Percentiles rank a stretch among this genome's conserved stretches.
phyloP scores from a whole-genome alignment of 1,140 invertebrate genomes.

The Gonioctena quinquepunctata region DNA sequence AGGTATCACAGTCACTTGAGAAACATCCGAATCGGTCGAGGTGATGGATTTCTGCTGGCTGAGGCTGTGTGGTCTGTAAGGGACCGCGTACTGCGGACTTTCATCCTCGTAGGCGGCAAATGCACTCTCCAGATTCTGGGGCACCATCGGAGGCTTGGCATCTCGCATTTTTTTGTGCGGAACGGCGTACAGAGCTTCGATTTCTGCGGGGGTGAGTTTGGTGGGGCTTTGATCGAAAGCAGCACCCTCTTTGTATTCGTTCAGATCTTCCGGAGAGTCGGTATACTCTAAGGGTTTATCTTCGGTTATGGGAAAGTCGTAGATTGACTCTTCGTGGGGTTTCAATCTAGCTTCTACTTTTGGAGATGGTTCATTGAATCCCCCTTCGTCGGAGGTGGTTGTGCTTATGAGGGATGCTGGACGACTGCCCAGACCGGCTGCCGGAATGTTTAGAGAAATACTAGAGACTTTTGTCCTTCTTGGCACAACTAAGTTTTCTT shows the following conservation, averaged over 20 bases:
- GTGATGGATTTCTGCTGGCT: constrained; percentile 42
- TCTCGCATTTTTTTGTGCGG: constrained; percentile 33
- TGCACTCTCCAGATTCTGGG: background rate
- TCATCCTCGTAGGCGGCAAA: constrained; percentile 8
- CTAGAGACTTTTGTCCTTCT: constrained; percentile 54
- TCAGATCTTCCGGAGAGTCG: constrained; percentile 36
- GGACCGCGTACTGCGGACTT: constrained; percentile 35
- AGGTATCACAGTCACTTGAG: constrained; percentile 43
- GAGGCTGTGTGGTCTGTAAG: constrained; percentile 31
- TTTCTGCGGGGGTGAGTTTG: constrained; percentile 38
- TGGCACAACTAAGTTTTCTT: constrained; percentile 37
- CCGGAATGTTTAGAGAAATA: constrained; percentile 63
- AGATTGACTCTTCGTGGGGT: constrained; percentile 52
- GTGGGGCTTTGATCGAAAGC: constrained; percentile 23
- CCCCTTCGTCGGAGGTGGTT: constrained; percentile 66
- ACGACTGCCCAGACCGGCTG: constrained; percentile 64
- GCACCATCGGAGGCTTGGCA: background rate
- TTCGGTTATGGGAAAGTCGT: constrained; percentile 43
- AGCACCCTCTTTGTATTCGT: constrained; percentile 28
- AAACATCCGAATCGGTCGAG: constrained; percentile 45
- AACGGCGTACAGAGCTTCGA: constrained; percentile 47
- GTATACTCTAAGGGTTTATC: constrained; percentile 34
- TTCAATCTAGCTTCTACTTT: constrained; percentile 66
- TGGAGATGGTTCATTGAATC: constrained; percentile 67
- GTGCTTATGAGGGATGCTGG: constrained; percentile 61